Base-by-base conservation (phyloP, 1,140 invertebrate genomes). In the Drosophila aff. region DNA sequence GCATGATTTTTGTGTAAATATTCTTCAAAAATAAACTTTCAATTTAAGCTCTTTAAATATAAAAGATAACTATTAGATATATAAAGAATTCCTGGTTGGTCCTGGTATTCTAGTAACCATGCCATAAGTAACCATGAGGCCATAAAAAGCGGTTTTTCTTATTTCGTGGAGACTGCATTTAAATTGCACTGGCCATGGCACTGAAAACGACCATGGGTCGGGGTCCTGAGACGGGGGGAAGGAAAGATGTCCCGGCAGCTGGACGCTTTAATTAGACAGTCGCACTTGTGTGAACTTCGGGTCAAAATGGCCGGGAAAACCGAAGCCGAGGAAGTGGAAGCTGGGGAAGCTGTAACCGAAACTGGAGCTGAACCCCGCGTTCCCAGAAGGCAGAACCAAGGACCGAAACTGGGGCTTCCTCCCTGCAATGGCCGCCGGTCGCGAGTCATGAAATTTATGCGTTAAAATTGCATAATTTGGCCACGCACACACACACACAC, bases 401-500 rank as follows among this genome's bases (percentile, higher is more conserved):
- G 49, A 71, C 40, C 11, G 33, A 44, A 49, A 50, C 64, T 72
- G 68, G 49, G 40, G 46, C 31, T 73, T 74, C 67, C 69, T 72
- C 69, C 36, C 67, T 52, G 57, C 55, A 58, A 53, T 72, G 44
- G 78, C 69, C 68, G 76, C 47, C 65, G 59, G 77, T 73, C 74
- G 67, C 67, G 61, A 76, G 73, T 84, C 78, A 63, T 81, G 71
- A 90, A 89, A 89, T 89, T 89, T 89, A 89, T 89, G 85, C 85
- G 86, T 73, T 89, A 73, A 89, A 89, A 89, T 90, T 89, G 85
- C 85, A 89, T 89, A 89, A 89, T 89, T 89, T 79, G 64, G 69
- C 49, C 43, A 69, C 33, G 40, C 40, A 73, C 38, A 52, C 18
- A 46, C 10, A 9, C 41, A 60, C 16, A 55, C 47, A 53, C 57